These are phyloP conservation scores for Aramus guarauna DNA, from an alignment of 2,113 vertebrate genomes.

Conservation along the genomic window DNA sequence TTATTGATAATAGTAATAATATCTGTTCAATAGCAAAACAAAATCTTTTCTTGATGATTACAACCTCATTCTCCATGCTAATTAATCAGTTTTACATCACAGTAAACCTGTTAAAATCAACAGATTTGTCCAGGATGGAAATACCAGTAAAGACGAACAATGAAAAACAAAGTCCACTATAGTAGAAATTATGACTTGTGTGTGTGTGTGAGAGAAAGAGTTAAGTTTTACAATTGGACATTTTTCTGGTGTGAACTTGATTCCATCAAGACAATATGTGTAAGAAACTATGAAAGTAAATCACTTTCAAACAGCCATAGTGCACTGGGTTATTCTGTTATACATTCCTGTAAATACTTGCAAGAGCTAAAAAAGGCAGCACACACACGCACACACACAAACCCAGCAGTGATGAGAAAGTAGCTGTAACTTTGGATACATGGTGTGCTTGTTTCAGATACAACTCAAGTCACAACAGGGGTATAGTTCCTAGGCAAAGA, in stretches of 20 bases:
- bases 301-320: not conserved
- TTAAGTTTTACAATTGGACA: not conserved
- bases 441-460: not conserved
- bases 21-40: not conserved
- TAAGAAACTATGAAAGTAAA: not conserved
- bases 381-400: not conserved
- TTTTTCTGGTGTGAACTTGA: not conserved
- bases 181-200: not conserved
- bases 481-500: not conserved
- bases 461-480: not conserved
- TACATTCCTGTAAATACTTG: not conserved
- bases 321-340: not conserved
- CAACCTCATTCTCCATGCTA: not conserved
- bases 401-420: not conserved
- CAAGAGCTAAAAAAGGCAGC: not conserved
- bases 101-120: not conserved
- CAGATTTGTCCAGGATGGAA: not conserved
- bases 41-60: not conserved
- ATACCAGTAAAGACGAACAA: not conserved
- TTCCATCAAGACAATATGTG: not conserved
- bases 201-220: not conserved
- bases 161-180: not conserved
- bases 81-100: not conserved
- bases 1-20: not conserved
- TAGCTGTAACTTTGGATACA: not conserved